phyloP scores from a whole-genome alignment of 2,113 vertebrate genomes.

The Ivindomyrus marchei region DNA sequence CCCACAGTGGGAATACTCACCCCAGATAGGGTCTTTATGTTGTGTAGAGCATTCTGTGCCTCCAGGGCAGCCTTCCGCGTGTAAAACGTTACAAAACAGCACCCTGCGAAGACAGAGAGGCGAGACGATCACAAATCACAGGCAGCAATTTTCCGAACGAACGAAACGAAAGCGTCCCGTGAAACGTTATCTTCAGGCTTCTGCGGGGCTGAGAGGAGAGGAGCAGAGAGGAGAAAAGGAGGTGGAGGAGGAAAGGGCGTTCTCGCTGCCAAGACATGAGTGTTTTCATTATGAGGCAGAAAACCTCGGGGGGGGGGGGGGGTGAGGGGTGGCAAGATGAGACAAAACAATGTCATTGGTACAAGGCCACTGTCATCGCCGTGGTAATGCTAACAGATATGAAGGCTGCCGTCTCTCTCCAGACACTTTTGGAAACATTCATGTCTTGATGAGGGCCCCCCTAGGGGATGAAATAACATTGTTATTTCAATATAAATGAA shows the following conservation, averaged over 20 bases:
- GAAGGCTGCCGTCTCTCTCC: background rate
- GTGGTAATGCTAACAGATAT: background rate
- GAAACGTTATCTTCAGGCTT: background rate
- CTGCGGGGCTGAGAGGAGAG: background rate
- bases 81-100: conserved; percentile 99
- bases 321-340: background rate
- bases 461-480: background rate
- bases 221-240: background rate
- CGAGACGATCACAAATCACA: conserved; percentile 20
- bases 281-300: background rate
- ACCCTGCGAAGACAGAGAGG: conserved; percentile 68
- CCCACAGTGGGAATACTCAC: conserved; percentile 72
- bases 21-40: conserved; percentile 99
- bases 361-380: background rate
- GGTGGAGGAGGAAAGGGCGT: background rate
- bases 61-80: conserved; percentile 98
- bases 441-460: background rate
- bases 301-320: background rate
- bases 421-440: background rate
- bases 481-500: background rate
- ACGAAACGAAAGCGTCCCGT: background rate
- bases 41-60: conserved; percentile 98
- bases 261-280: background rate
- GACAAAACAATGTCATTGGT: background rate
- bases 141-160: background rate